These are phyloP conservation scores for Aspidoscelis tigris DNA, from an alignment of 2,113 vertebrate genomes.

Conservation along the genomic window DNA sequence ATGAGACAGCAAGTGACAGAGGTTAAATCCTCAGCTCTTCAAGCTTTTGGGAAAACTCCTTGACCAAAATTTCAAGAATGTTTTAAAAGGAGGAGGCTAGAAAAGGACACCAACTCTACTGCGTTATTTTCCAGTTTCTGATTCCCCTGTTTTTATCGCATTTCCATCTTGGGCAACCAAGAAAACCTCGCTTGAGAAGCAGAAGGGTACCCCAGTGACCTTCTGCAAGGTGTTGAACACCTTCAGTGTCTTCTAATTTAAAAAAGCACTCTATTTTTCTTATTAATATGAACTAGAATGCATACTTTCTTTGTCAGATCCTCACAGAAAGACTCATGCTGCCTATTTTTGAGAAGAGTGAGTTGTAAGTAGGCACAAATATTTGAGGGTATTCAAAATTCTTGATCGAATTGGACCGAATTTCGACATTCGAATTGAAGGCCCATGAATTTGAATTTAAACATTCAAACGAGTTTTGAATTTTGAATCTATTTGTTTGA, in stretches of 20 bases:
- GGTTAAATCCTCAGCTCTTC: neutral
- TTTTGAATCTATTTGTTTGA: no score
- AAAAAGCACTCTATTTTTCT: neutral
- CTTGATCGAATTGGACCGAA: no score
- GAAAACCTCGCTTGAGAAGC: neutral
- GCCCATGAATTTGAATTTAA: no score
- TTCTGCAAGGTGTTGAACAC: neutral
- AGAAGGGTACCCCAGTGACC: neutral
- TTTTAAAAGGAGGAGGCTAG: neutral
- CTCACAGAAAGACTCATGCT: no score
- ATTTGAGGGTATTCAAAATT: no score
- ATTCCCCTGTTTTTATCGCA: neutral
- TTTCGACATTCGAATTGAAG: no score
- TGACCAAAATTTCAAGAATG: neutral
- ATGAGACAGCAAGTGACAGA: neutral
- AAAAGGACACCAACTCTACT: neutral
- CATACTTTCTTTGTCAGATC: no score
- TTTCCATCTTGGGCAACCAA: neutral
- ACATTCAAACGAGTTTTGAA: no score
- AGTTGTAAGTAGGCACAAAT: neutral
- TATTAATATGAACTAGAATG: neutral
- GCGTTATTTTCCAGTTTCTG: neutral
- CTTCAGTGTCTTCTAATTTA: conserved; percentile 9
- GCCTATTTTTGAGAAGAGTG: neutral
- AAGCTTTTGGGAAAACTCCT: neutral